Conservation (phyloP, 2,113 vertebrate species). For the Calidris pugnax region DNA sequence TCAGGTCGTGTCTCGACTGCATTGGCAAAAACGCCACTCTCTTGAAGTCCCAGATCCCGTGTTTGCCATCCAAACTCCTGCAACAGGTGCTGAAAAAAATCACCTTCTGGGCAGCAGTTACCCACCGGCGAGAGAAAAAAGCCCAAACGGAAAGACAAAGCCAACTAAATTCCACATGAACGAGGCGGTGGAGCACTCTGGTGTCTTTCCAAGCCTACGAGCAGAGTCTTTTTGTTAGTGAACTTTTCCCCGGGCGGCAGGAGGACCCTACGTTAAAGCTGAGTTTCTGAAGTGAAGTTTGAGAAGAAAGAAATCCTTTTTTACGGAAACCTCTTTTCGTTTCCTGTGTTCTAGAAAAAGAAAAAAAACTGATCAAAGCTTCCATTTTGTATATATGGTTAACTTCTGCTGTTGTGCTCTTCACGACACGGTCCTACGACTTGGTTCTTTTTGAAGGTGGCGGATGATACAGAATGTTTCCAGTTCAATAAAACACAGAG, state of each 20-base stretch:
- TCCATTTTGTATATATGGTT: conserved; percentile 7
- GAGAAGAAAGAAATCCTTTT: conserved; percentile 20
- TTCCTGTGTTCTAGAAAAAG: neutral
- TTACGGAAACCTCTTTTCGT: neutral
- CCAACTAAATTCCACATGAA: too few relatives aligned
- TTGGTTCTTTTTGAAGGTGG: conserved; percentile 27
- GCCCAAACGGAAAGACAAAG: too few relatives aligned
- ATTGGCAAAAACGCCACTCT: too few relatives aligned
- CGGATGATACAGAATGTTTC: neutral
- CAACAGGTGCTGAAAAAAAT: too few relatives aligned
- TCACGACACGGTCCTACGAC: neutral
- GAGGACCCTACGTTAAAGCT: neutral
- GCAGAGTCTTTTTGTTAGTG: neutral
- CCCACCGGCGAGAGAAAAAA: too few relatives aligned
- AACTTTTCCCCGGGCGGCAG: neutral
- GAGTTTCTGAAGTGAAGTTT: conserved; percentile 31
- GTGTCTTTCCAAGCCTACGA: neutral
- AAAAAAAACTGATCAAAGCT: neutral
- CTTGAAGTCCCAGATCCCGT: too few relatives aligned
- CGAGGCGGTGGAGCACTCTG: neutral
- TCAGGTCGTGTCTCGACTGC: too few relatives aligned
- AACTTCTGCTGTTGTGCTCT: neutral
- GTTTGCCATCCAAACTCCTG: too few relatives aligned
- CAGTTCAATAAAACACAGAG: neutral
- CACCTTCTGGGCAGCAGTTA: too few relatives aligned